phyloP scores from a whole-genome alignment of 2,888 invertebrate genomes.

The Brachypterus glaber region DNA sequence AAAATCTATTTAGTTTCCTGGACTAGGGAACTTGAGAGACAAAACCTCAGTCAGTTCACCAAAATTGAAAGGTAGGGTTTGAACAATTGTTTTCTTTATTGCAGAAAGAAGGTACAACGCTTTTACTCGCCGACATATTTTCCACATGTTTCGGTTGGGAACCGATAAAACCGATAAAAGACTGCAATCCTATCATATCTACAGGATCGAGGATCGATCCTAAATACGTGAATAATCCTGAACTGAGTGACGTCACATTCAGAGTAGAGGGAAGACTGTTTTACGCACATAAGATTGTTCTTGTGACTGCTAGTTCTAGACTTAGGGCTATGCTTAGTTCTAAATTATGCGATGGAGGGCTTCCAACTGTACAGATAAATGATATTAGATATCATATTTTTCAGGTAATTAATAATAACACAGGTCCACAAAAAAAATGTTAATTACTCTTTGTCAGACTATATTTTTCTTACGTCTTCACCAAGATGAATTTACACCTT shows the following conservation, averaged over 20 bases:
- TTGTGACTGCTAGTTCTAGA: constrained; percentile 81
- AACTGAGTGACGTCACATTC: constrained; percentile 85
- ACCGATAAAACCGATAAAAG: constrained; percentile 65
- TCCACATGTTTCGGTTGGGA: constrained; percentile 86
- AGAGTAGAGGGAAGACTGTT: constrained; percentile 84
- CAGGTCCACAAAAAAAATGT: background rate
- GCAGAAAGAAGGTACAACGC: constrained; percentile 79
- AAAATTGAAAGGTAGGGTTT: background rate
- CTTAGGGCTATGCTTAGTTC: constrained; percentile 78
- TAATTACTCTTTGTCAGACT: too few relatives aligned
- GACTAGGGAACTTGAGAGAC: too few relatives aligned
- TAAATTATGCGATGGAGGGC: constrained; percentile 60
- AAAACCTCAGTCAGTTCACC: too few relatives aligned
- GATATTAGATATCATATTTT: constrained; percentile 89
- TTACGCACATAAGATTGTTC: constrained; percentile 88
- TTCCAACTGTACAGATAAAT: constrained; percentile 84
- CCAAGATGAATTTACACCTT: too few relatives aligned
- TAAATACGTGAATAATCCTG: constrained; percentile 88
- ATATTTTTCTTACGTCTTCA: too few relatives aligned
- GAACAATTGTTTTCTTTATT: constrained; percentile 21
- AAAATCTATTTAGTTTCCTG: too few relatives aligned
- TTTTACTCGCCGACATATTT: constrained; percentile 79
- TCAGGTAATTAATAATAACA: constrained; percentile 49
- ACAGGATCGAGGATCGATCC: constrained; percentile 77
- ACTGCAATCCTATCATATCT: constrained; percentile 53